Conservation (phyloP, 2,797 vertebrate species). For the Macroramphosus scolopax region DNA sequence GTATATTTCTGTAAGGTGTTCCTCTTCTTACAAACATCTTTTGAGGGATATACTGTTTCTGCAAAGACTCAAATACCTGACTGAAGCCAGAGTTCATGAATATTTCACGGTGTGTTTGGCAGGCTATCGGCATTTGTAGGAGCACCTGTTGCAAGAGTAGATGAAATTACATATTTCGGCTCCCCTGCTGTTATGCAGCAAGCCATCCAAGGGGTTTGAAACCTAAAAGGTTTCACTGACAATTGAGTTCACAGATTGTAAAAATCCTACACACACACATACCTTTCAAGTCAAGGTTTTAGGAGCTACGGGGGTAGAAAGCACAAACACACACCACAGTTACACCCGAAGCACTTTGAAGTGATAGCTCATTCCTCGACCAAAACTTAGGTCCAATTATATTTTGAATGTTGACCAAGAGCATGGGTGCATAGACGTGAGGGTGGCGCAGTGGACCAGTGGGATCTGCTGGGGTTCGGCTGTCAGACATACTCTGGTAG, state of each 20-base stretch:
- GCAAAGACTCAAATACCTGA: slow-evolving; percentile 34
- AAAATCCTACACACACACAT: slow-evolving; percentile 12
- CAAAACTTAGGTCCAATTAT: slow-evolving; percentile 1
- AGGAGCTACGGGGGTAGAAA: slow-evolving; percentile 21
- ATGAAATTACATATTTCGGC: slow-evolving; percentile 57
- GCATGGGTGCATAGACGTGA: no score
- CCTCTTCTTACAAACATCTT: slow-evolving; percentile 48
- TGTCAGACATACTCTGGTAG: no score
- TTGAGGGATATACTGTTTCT: slow-evolving; percentile 45
- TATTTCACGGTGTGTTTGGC: slow-evolving; percentile 46
- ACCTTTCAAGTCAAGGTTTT: slow-evolving; percentile 28
- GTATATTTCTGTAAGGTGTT: slow-evolving; percentile 49
- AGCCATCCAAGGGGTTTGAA: slow-evolving; percentile 20
- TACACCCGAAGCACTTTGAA: slow-evolving; percentile 24
- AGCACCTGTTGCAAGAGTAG: slow-evolving; percentile 58
- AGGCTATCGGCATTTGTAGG: slow-evolving; percentile 33
- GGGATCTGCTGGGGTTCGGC: no score
- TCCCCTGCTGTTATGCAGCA: slow-evolving; percentile 34
- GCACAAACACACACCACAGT: slow-evolving; percentile 15
- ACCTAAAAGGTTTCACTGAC: slow-evolving; percentile 27
- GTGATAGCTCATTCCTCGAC: slow-evolving; percentile 1
- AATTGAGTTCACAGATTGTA: slow-evolving; percentile 25
- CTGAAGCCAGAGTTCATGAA: slow-evolving; percentile 31
- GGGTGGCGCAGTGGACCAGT: no score
- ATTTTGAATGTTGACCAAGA: slow-evolving; percentile 6